Evolutionary conservation across 2,113 vertebrate species (phyloP).

Genomic region (Hyaena hyaena): DNA sequence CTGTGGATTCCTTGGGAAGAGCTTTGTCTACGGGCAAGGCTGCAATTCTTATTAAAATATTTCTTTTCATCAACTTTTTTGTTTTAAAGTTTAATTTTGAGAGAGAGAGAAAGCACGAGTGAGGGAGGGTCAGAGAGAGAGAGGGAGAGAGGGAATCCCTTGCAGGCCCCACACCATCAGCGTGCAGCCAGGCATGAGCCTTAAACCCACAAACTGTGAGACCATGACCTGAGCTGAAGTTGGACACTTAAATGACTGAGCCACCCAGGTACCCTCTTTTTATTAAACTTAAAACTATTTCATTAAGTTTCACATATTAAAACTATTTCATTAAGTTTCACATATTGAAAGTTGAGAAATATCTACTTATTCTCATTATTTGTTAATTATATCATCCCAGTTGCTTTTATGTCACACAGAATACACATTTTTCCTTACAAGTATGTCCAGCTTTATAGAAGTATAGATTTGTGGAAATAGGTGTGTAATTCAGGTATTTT

Average conservation of each 20-base stretch:
- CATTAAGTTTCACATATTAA: background rate
- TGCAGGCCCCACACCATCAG: too few relatives aligned
- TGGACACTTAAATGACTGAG: too few relatives aligned
- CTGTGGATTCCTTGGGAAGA: conserved; percentile 18
- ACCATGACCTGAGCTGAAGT: too few relatives aligned
- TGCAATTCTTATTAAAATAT: background rate
- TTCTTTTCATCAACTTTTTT: too few relatives aligned
- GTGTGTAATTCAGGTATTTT: background rate
- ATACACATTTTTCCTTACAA: background rate
- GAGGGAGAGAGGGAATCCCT: too few relatives aligned
- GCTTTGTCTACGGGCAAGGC: background rate
- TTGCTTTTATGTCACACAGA: background rate
- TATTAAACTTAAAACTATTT: background rate
- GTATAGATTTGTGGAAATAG: background rate
- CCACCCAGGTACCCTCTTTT: too few relatives aligned
- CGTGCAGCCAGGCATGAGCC: too few relatives aligned
- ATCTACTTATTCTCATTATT: background rate
- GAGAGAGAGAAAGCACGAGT: too few relatives aligned
- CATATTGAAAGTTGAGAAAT: background rate
- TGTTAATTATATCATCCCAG: background rate
- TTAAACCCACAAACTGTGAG: too few relatives aligned
- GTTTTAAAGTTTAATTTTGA: too few relatives aligned
- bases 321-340: conserved; percentile 8
- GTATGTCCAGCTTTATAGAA: background rate
- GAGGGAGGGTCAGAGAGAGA: too few relatives aligned